Percentiles rank a stretch among this genome's conserved stretches.
Conservation (phyloP, 1,140 invertebrate species). For the Diabrotica undecimpunctata region DNA sequence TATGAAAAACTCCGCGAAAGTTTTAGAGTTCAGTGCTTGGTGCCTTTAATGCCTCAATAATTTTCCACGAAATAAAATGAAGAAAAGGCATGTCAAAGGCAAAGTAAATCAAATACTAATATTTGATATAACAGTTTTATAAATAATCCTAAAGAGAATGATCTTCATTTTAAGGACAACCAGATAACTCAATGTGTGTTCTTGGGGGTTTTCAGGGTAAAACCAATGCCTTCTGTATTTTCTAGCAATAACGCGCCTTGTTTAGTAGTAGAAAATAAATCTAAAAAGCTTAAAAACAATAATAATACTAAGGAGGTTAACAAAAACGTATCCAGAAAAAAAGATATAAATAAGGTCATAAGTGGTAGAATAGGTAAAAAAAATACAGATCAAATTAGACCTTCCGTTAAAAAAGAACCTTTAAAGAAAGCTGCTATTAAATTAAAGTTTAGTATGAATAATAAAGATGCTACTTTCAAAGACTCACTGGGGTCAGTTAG, state of each 20-base stretch:
- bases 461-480: neutral
- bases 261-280: constrained; percentile 6
- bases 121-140: constrained; percentile 14
- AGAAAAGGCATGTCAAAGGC: constrained; percentile 17
- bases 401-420: constrained; percentile 17
- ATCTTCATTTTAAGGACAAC: constrained; percentile 17
- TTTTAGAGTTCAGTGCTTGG: constrained; percentile 13
- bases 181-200: constrained; percentile 25
- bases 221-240: constrained; percentile 24
- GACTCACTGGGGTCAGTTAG: neutral
- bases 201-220: constrained; percentile 23
- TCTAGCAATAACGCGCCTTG: constrained; percentile 10
- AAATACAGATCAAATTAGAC: constrained; percentile 11
- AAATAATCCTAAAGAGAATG: constrained; percentile 21
- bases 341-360: constrained; percentile 16
- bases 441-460: constrained; percentile 11
- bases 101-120: constrained; percentile 14
- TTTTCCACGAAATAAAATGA: constrained; percentile 15
- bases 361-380: constrained; percentile 16
- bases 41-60: constrained; percentile 5
- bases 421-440: constrained; percentile 9
- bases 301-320: constrained; percentile 17
- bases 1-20: constrained; percentile 14
- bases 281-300: constrained; percentile 11
- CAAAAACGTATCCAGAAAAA: constrained; percentile 10